A percentile compares a stretch with the other conserved stretches of the same genome.
phyloP scores from a whole-genome alignment of 2,113 vertebrate genomes.

The Coptodon bakossiorum region DNA sequence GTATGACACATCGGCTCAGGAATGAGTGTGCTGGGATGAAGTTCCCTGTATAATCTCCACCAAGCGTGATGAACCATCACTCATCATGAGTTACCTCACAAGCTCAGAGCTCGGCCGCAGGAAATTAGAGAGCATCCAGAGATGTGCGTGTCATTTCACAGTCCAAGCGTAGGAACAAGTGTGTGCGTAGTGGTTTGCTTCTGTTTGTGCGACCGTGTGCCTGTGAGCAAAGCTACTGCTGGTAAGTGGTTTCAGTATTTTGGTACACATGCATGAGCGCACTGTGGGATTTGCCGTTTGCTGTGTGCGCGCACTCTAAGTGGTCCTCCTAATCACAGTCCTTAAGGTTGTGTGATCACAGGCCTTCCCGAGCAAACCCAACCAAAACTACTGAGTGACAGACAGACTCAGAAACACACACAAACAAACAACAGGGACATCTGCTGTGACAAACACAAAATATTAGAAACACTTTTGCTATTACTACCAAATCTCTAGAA shows the following conservation, averaged over 20 bases:
- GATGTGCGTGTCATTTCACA: neutral
- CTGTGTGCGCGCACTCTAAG: neutral
- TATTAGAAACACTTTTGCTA: neutral
- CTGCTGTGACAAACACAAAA: neutral
- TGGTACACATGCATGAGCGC: neutral
- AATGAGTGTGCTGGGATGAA: neutral
- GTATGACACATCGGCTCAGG: conserved; percentile 2
- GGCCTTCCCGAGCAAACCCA: conserved; percentile 8
- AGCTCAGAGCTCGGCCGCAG: conserved; percentile 2
- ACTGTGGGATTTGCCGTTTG: conserved; percentile 15
- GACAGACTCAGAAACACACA: neutral
- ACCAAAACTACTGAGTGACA: conserved; percentile 23
- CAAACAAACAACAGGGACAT: neutral
- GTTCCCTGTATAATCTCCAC: neutral
- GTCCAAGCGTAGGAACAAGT: neutral
- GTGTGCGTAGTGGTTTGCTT: neutral
- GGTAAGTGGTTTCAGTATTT: neutral
- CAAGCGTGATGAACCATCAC: neutral
- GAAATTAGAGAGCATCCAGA: conserved; percentile 42
- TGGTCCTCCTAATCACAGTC: conserved; percentile 51
- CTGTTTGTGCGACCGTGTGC: neutral
- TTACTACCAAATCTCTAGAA: neutral
- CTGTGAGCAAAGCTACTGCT: neutral
- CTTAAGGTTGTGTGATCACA: conserved; percentile 57
- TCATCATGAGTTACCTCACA: conserved; percentile 11